Base-by-base conservation (phyloP, 2,888 invertebrate genomes). In the Drosophila prolongata region DNA sequence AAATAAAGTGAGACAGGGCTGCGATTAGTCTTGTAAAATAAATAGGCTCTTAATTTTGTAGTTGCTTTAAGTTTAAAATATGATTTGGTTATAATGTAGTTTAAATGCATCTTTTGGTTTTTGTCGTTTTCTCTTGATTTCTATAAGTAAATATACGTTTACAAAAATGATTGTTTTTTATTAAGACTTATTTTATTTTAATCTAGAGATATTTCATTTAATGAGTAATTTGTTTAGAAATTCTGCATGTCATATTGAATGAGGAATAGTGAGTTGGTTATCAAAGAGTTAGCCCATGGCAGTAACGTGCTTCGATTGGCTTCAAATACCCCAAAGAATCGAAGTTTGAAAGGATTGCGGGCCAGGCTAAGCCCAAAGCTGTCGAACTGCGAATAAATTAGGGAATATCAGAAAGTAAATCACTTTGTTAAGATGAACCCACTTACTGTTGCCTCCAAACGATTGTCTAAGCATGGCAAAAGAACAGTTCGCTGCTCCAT, bases 191-290 rank as follows among this genome's bases (percentile, higher is more conserved):
- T 24, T 24, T 24, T 24, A 4, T 24, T 24, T 24, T 0, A 24
- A 24, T 24, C 24, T 24, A 4, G 24, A 24, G 24, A 24, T 4
- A 24, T 24, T 24, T 24, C 0, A 19, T 16, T 10, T 10, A 42
- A 38, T 38, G n/a, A 11, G 6, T 16, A 16, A 3, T 19, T 19
- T 19, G 19, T 2, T 40, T 27, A 19, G 42, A 19, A 66, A 35
- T 62, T 62, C 47, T 57, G n/a, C 5, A 77, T 43, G 30, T 81
- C 64, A 14, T 69, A 75, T 50, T 77, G 65, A 30, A 75, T 43
- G 1, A 80, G 60, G 14, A 80, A 55, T 10, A 80, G 46, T 1
- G 75, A 56, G 6, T 59, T 65, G 1, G 49, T 37, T 10, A 78
- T 9, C 13, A 78, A 19, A 6, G 78, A 80, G 54, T 62, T 60